These are phyloP conservation scores for Melieria omissa DNA, from an alignment of 2,888 invertebrate species.

Conservation along the genomic window DNA sequence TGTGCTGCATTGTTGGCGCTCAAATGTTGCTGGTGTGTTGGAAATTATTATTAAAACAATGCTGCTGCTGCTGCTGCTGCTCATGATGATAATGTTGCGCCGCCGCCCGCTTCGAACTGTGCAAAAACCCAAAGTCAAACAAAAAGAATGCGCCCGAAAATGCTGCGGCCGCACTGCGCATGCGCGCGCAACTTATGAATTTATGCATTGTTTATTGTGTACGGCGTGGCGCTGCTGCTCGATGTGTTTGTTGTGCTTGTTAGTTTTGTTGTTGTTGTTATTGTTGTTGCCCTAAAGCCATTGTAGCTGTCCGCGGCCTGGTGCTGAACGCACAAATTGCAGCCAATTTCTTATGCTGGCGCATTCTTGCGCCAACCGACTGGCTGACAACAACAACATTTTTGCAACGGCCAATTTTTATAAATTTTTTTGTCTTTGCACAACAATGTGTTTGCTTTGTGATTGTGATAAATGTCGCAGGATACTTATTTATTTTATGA, in stretches of 20 bases:
- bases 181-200: slow-evolving; percentile 37
- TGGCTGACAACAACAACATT: too few species aligned
- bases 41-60: background rate
- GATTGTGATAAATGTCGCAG: slow-evolving; percentile 67
- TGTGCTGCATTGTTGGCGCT: too few species aligned
- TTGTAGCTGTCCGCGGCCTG: background rate
- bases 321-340: slow-evolving; percentile 18
- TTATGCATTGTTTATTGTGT: slow-evolving; percentile 31
- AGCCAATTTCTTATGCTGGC: background rate
- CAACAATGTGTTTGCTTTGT: slow-evolving; percentile 31
- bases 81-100: slow-evolving; percentile 10
- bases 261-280: background rate
- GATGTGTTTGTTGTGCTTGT: background rate
- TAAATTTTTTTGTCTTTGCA: background rate
- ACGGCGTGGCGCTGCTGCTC: slow-evolving; percentile 6
- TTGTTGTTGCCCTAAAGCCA: background rate
- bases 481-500: slow-evolving; percentile 66
- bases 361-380: too few species aligned
- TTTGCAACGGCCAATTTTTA: background rate
- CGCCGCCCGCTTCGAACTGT: slow-evolving; percentile 28
- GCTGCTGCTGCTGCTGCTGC: background rate
- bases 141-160: slow-evolving; percentile 15
- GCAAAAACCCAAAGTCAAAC: slow-evolving; percentile 5
- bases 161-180: slow-evolving; percentile 18
- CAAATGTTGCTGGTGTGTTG: background rate